A percentile compares a stretch with the other conserved stretches of the same genome.
phyloP scores from a whole-genome alignment of 2,797 vertebrate genomes.

The Gymnothorax reevesii region DNA sequence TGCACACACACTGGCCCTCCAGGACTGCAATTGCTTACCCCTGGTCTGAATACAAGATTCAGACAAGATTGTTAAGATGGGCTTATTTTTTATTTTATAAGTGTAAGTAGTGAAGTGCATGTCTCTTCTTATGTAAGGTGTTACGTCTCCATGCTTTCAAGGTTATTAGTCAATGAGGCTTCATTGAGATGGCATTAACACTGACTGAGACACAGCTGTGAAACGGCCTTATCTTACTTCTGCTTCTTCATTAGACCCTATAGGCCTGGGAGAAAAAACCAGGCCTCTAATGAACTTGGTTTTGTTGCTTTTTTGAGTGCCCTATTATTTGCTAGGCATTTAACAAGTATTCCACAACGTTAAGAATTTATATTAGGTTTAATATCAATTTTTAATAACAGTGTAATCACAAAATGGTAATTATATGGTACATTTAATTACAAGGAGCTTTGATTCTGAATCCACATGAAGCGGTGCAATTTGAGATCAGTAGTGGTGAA shows the following conservation, averaged over 20 bases:
- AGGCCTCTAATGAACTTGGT: constrained; percentile 47
- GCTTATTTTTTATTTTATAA: too few species aligned
- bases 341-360: constrained; percentile 54
- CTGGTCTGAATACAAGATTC: too few species aligned
- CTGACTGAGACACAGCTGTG: neutral
- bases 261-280: constrained; percentile 18
- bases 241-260: constrained; percentile 23
- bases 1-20: too few species aligned
- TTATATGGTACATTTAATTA: constrained; percentile 58
- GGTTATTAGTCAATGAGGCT: neutral
- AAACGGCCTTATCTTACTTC: neutral
- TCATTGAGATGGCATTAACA: neutral
- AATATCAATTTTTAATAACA: constrained; percentile 55
- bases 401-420: constrained; percentile 55
- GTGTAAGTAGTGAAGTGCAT: neutral
- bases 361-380: constrained; percentile 52
- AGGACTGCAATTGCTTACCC: too few species aligned
- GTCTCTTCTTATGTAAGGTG: neutral
- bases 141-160: neutral
- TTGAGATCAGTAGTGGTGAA: constrained; percentile 45
- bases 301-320: constrained; percentile 57
- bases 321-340: constrained; percentile 41
- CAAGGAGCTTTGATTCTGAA: constrained; percentile 45
- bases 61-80: too few species aligned
- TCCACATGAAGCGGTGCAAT: constrained; percentile 41